Base-by-base conservation (phyloP, 2,113 vertebrate genomes). In the Upupa epops region DNA sequence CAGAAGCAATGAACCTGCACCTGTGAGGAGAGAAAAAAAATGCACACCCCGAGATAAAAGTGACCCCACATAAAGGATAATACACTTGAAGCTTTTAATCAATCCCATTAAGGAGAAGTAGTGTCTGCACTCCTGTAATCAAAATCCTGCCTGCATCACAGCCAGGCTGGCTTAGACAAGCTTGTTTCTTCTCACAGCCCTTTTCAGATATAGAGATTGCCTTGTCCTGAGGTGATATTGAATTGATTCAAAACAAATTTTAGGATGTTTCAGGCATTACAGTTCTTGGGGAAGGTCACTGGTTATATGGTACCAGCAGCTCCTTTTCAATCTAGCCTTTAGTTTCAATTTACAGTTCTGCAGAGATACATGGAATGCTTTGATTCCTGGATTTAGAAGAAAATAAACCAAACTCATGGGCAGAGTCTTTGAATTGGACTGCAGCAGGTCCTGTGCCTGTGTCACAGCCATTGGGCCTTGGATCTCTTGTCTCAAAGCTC, bases 331-430 rank as follows among this genome's bases (percentile, higher is more conserved):
- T 86, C 77, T 92, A 21, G 34, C 58, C 74, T 81, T 74, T 73
- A 75, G 70, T 86, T 95, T 81, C 91, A 86, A 84, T 96, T 93
- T 95, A 46, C 55, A 73, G 54, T 16, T 69, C 49, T 65, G 65
- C 46, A 63, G 73, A 74, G 89, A 52, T 82, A 81, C 83, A 51
- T 11, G 25, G 74, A 92, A 66, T 21, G 37, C 73, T 88, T 72
- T 28, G 80, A 64, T 75, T 84, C 69, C 58, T 58, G 61, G 52
- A 11, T 88, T 59, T 13, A 18, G 75, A 59, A 69, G 76, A 40
- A 83, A 94, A 87, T 45, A 70, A 89, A 88, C 21, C 75, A 69
- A 88, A 83, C 55, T 60, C 42, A 12, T 2, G 7, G 70, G 37
- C 45, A 66, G 42, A 63, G n/a, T 15, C 66, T 69, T 69, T 88